A percentile compares a stretch with the other conserved stretches of the same genome.
Evolutionary conservation across 2,113 vertebrate genomes (phyloP).

Genomic region (Plectropomus leopardus): DNA sequence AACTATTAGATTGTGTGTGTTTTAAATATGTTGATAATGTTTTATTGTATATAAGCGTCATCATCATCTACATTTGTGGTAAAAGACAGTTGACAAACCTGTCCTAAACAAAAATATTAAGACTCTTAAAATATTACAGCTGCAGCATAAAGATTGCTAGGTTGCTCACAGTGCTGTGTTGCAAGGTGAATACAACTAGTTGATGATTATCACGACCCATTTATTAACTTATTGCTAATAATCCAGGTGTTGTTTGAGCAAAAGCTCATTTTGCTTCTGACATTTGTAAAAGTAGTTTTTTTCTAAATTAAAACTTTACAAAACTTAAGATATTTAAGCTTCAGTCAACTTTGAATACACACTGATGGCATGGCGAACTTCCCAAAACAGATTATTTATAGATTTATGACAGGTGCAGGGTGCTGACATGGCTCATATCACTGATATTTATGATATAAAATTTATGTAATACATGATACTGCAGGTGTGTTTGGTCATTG

Average conservation of each 20-base stretch:
- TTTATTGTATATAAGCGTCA: neutral
- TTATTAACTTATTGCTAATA: neutral
- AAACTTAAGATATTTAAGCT: neutral
- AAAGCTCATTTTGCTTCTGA: neutral
- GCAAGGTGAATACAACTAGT: neutral
- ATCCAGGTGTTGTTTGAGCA: neutral
- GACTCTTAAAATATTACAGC: neutral
- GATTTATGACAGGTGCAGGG: neutral
- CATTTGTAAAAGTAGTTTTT: neutral
- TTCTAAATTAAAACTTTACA: neutral
- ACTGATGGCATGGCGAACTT: neutral
- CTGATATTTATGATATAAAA: neutral
- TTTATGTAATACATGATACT: neutral
- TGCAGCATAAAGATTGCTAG: neutral
- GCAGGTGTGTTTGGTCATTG: slow-evolving; percentile 38
- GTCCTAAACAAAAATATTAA: neutral
- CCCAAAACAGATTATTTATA: neutral
- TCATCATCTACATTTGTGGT: neutral
- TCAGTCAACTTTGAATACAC: neutral
- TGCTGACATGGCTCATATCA: slow-evolving; percentile 13
- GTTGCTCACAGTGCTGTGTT: neutral
- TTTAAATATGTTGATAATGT: neutral
- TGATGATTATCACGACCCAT: neutral
- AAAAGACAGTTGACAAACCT: neutral
- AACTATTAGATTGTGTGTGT: neutral